Evolutionary conservation across 1,140 invertebrate species (phyloP).

Genomic region (Anoplolepis gracilipes): DNA sequence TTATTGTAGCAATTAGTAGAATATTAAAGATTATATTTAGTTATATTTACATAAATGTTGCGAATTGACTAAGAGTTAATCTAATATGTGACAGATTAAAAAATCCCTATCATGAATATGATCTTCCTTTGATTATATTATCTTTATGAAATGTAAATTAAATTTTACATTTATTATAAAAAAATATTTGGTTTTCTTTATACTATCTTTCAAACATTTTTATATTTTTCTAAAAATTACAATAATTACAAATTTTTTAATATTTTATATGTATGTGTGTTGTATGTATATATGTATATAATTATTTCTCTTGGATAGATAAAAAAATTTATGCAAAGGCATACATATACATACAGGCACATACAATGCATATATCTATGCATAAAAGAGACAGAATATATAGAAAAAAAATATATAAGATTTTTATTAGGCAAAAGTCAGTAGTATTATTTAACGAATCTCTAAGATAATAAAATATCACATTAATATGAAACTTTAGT

Average conservation of each 20-base stretch:
- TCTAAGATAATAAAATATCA: background rate
- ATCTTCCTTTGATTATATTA: slow-evolving; percentile 39
- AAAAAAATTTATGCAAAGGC: background rate
- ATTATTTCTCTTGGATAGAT: background rate
- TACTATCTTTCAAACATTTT: background rate
- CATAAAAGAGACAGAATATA: background rate
- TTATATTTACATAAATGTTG: background rate
- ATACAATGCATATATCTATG: background rate
- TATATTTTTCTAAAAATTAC: background rate
- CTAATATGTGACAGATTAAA: slow-evolving; percentile 23
- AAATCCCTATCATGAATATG: slow-evolving; percentile 26
- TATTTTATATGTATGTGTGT: background rate
- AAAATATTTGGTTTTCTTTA: background rate
- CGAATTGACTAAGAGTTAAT: slow-evolving; percentile 25
- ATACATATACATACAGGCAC: background rate
- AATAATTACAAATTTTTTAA: slow-evolving; percentile 3
- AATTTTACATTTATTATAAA: background rate
- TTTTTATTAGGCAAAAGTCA: background rate
- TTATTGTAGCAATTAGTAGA: background rate
- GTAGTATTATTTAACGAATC: background rate
- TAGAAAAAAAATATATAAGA: background rate
- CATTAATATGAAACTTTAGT: background rate
- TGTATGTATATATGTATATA: background rate
- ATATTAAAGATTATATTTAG: slow-evolving; percentile 5
- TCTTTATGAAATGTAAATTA: slow-evolving; percentile 31